Evolutionary conservation across 1,140 invertebrate species (phyloP).

Genomic region (Zaprionus capensis): DNA sequence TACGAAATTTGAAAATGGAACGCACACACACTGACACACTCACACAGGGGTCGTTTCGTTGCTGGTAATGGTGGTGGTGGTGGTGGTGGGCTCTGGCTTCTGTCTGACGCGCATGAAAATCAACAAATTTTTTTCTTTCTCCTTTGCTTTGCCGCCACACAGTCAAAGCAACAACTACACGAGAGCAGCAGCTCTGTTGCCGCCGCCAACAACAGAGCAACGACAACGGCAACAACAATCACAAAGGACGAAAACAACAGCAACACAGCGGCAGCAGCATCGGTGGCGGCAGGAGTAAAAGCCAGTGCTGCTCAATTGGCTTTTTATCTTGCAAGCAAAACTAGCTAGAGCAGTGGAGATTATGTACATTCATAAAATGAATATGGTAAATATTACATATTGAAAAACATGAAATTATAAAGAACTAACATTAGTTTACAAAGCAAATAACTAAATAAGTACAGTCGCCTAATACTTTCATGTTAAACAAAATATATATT

Average conservation of each 20-base stretch:
- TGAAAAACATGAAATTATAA: too few species aligned
- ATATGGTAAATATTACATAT: too few species aligned
- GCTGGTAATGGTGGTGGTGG: constrained; percentile 25
- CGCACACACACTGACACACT: constrained; percentile 49
- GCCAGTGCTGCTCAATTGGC: background rate
- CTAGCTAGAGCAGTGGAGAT: too few species aligned
- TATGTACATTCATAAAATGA: too few species aligned
- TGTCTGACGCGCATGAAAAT: constrained; percentile 73
- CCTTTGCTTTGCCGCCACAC: constrained; percentile 15
- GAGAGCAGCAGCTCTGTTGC: constrained; percentile 47
- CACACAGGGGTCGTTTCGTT: constrained; percentile 23
- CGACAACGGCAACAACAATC: constrained; percentile 38
- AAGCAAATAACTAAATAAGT: too few species aligned
- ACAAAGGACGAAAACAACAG: constrained; percentile 39
- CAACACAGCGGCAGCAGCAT: constrained; percentile 8
- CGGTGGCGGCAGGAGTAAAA: background rate
- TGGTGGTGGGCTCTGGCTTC: constrained; percentile 42
- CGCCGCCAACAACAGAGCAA: constrained; percentile 57
- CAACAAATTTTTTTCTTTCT: constrained; percentile 38
- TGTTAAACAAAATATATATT: too few species aligned
- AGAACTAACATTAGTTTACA: too few species aligned
- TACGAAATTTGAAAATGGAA: constrained; percentile 81
- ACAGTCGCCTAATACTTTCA: too few species aligned
- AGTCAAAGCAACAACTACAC: constrained; percentile 55
- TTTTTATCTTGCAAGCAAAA: background rate